These are phyloP conservation scores for Netelia melanura DNA, from an alignment of 2,888 invertebrate genomes.

Conservation along the genomic window DNA sequence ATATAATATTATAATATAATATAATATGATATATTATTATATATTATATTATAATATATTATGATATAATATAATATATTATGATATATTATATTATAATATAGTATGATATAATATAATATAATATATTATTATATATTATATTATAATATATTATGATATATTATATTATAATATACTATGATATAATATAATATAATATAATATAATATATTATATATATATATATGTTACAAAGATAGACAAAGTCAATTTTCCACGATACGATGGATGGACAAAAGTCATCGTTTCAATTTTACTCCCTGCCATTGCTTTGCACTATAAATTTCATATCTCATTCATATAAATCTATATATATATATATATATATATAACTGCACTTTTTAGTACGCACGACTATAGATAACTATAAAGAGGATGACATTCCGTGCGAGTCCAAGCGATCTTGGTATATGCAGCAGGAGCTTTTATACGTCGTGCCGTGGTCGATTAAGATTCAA, in stretches of 20 bases:
- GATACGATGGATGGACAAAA: conserved; percentile 8
- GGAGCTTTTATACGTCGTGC: conserved; percentile 31
- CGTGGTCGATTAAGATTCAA: conserved; percentile 68
- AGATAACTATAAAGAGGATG: conserved; percentile 42
- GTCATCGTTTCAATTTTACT: conserved; percentile 4
- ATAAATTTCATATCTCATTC: background rate
- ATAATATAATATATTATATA: background rate
- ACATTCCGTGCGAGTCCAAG: conserved; percentile 43
- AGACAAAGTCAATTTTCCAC: conserved; percentile 21
- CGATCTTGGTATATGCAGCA: conserved; percentile 26
- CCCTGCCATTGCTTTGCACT: background rate
- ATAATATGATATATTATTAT: too few species aligned
- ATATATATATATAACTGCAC: background rate
- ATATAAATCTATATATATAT: background rate
- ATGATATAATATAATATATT: too few species aligned
- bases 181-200: too few species aligned
- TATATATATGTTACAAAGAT: conserved; percentile 10
- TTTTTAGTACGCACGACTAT: background rate
- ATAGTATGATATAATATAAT: too few species aligned
- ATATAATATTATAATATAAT: too few species aligned
- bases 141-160: too few species aligned
- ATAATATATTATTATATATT: too few species aligned
- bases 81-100: too few species aligned
- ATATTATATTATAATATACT: background rate
- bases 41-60: too few species aligned